Evolutionary conservation across 2,797 vertebrate genomes (phyloP), one percentile per base, ranked within the genome.

Genomic region (Psittacula derbiana): DNA sequence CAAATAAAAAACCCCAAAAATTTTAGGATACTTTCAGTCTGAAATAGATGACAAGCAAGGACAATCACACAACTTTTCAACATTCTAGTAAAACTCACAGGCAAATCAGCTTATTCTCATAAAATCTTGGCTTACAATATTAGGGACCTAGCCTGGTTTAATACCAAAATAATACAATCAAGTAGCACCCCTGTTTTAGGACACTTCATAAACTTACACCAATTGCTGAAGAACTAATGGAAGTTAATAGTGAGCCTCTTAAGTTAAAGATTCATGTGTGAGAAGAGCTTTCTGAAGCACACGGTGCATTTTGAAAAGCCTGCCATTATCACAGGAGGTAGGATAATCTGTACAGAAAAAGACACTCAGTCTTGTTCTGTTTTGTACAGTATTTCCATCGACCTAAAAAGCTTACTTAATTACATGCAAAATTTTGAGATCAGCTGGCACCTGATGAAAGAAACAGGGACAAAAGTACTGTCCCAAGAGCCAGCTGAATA

Each of bases 301-400:
- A 50, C 6, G 78, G 66, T 91, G 92, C 84, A 85, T 71, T 93
- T 81, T 79, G 90, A 93, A 96, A 95, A 94, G 79, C 72, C 80
- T 60, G 79, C 16, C 86, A 89, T 70, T 78, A 91, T 64, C 91
- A 55, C 7, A 94, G 66, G 88, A 96, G 80, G 88, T 91, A 97
- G 93, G 93, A 92, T 88, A 78, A 93, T 91, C 72, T 90, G 61
- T 67, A 93, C 70, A 93, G 88, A 92, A 95, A 82, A 96, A 95
- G 90, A 94, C 91, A 73, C 23, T 17, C 60, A 91, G 89, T 60
- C 93, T 61, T 93, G 25, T 69, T 91, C 90, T 92, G 90, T 80
- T 95, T 90, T 79, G 85, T 92, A 81, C 83, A 95, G 86, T 70
- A 94, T 65, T 88, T 95, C 90, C 76, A 92, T 84, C 66, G 93